phyloP scores from a whole-genome alignment of 2,113 vertebrate species.

The Camelus bactrianus region DNA sequence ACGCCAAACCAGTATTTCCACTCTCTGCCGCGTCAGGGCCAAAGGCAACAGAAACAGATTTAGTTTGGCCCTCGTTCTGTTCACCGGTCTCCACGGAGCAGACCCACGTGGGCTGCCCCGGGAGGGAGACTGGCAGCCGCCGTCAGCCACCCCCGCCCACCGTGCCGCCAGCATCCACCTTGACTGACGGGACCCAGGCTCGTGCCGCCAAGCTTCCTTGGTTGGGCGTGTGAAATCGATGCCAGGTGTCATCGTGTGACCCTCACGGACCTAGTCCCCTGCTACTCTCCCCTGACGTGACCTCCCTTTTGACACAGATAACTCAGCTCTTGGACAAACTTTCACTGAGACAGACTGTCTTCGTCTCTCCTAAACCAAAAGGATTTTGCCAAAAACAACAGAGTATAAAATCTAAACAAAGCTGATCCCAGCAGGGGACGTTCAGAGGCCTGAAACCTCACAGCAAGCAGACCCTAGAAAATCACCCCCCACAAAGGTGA shows the following conservation, averaged over 20 bases:
- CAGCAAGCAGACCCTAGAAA: background rate
- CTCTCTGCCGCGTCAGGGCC: background rate
- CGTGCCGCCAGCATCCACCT: background rate
- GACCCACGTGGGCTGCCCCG: fast-evolving
- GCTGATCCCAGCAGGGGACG: background rate
- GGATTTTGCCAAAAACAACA: background rate
- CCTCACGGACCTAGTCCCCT: background rate
- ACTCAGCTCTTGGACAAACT: background rate
- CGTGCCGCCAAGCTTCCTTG: background rate
- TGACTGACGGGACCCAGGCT: background rate
- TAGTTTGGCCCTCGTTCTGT: background rate
- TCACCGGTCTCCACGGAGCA: fast-evolving
- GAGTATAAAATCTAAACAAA: background rate
- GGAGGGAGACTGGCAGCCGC: background rate
- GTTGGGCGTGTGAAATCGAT: background rate
- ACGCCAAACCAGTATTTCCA: background rate
- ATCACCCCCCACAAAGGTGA: background rate
- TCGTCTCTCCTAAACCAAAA: background rate
- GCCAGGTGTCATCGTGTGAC: background rate
- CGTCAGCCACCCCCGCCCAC: no score
- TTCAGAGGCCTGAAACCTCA: background rate
- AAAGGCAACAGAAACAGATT: background rate
- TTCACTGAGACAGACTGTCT: background rate
- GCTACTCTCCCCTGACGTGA: background rate
- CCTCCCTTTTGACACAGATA: background rate